Evolutionary conservation across 2,888 invertebrate genomes (phyloP).

Genomic region (Pammene aurita): DNA sequence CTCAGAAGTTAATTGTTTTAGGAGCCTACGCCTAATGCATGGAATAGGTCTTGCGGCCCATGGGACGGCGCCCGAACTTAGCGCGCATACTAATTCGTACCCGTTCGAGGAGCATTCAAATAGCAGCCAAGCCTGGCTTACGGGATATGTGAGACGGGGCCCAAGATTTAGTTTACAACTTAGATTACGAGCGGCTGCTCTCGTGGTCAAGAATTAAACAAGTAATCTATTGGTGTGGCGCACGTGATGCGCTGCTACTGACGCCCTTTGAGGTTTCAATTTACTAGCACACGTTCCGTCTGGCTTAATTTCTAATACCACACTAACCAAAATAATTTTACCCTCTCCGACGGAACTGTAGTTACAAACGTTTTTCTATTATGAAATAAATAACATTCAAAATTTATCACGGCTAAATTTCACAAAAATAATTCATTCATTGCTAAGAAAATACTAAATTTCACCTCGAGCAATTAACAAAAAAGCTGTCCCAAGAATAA

Average conservation of each 20-base stretch:
- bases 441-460: conserved; percentile 37
- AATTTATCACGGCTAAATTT: not conserved
- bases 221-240: conserved; percentile 69
- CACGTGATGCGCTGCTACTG: conserved; percentile 63
- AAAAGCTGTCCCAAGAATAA: conserved; percentile 66
- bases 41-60: conserved; percentile 72
- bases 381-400: not conserved
- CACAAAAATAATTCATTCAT: conserved; percentile 36
- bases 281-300: conserved; percentile 42
- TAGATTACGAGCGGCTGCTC: conserved; percentile 69
- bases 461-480: conserved; percentile 56
- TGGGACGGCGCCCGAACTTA: conserved; percentile 74
- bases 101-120: conserved; percentile 77
- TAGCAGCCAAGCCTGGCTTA: conserved; percentile 75
- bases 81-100: conserved; percentile 82
- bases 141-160: conserved; percentile 77
- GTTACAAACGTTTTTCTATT: not conserved
- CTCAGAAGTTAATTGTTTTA: conserved; percentile 31
- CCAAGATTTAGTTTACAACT: conserved; percentile 83
- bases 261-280: conserved; percentile 63
- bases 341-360: not conserved
- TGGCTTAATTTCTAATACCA: conserved; percentile 7
- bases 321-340: not conserved
- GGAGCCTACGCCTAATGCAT: conserved; percentile 43
- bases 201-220: conserved; percentile 81